Base-by-base conservation (phyloP, 2,113 vertebrate species). In the Halichoerus grypus region DNA sequence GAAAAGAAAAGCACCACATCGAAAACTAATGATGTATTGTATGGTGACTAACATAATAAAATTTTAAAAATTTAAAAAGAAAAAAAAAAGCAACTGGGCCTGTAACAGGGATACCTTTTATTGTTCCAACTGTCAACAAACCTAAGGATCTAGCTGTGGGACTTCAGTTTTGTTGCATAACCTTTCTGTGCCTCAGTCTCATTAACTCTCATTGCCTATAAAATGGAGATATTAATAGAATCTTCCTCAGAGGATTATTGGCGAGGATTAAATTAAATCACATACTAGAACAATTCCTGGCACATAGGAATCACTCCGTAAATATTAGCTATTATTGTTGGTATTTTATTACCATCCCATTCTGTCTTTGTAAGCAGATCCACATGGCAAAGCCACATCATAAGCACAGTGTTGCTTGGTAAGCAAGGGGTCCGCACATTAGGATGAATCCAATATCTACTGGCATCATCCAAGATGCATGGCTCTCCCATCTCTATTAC, bases 51-150 rank as follows among this genome's bases (percentile, higher is more conserved):
- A 46, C 46, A 46, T 46, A 46, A 46, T 46, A 46, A 46, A 46
- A 46, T 46, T 9, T 46, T 8, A 46, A 46, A 46, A 46, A 46
- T 46, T 42, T 9, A 46, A 46, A 46, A 97, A 94, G 1, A 24
- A 86, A 85, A 97, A 94, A 24, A 86, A 85, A 93, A 79, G n/a
- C 74, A 93, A 57, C 12, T 46, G 18, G 22, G 24, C 7, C 59
- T 61, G 2, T 13, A 72, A 36, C 57, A 53, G 46, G 16, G 11
- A 36, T 10, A 26, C 46, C 28, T 33, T 53, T 49, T 53, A 77
- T 21, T 22, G 5, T 91, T 59, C n/a, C 21, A 57, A 12, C 13
- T 53, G 36, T 74, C 55, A 88, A 14, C 13, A 53, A 72, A 42
- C 31, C 63, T 84, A 55, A 46, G 49, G 36, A 72, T 80, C 42